phyloP scores from a whole-genome alignment of 2,113 vertebrate genomes.

The Psittacula cyanocephala region DNA sequence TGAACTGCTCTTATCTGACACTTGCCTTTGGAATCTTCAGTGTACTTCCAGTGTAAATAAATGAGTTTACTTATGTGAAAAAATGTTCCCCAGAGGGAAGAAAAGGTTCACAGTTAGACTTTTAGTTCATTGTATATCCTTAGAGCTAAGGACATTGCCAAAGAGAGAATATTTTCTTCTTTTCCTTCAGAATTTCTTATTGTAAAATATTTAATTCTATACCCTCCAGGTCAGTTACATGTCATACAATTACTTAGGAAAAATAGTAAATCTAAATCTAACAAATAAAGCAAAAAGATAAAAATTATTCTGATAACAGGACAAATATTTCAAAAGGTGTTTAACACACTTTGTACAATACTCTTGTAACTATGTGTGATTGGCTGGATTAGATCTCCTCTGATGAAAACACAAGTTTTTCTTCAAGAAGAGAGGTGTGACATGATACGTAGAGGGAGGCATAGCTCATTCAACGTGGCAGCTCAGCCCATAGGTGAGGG shows the following conservation, averaged over 20 bases:
- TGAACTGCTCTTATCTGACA: not conserved
- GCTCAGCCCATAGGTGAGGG: not conserved
- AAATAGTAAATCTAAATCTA: not conserved
- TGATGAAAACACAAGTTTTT: not conserved
- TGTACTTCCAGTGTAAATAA: not conserved
- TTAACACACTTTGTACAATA: not conserved
- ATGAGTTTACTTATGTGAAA: not conserved
- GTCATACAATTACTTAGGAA: not conserved
- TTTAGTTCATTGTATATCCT: not conserved
- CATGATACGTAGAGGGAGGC: not conserved
- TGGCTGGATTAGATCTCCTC: not conserved
- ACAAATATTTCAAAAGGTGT: not conserved
- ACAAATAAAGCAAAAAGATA: not conserved
- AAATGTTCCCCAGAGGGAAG: not conserved
- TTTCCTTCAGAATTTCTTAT: not conserved
- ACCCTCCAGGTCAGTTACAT: not conserved
- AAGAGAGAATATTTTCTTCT: not conserved
- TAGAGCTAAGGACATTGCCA: not conserved
- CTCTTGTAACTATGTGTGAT: not conserved
- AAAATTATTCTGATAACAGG: not conserved
- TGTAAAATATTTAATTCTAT: not conserved
- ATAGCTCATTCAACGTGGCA: not conserved
- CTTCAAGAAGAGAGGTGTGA: not conserved
- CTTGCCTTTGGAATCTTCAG: not conserved
- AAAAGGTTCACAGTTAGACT: not conserved